Conservation (phyloP, 2,797 vertebrate genomes). For the Chelon auratus region DNA sequence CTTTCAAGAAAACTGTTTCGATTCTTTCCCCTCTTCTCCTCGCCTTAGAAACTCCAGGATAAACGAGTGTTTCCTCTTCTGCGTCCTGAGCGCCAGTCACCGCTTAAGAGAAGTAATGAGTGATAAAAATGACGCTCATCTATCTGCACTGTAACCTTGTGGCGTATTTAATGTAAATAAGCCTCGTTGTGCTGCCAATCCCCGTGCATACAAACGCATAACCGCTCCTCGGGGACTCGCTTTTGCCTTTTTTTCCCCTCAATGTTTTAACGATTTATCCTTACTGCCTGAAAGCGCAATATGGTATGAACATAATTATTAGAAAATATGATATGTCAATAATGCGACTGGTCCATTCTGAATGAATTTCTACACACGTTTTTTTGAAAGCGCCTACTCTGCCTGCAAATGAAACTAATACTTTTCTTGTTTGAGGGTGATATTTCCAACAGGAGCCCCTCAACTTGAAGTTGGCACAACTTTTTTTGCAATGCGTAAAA, state of each 20-base stretch:
- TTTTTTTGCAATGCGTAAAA: conserved; percentile 82
- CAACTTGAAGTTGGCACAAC: conserved; percentile 92
- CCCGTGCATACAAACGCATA: conserved; percentile 89
- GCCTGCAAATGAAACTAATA: conserved; percentile 64
- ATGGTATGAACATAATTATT: conserved; percentile 89
- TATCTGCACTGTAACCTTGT: conserved; percentile 99
- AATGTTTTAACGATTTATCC: conserved; percentile 90
- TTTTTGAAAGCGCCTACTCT: conserved; percentile 46
- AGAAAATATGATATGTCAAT: conserved; percentile 95
- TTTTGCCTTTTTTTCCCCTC: conserved; percentile 81
- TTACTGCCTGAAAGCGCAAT: conserved; percentile 89
- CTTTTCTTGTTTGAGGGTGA: conserved; percentile 79
- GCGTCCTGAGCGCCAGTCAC: conserved; percentile 92
- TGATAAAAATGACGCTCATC: conserved; percentile 98
- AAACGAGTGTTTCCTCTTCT: conserved; percentile 86
- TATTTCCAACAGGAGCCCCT: conserved; percentile 85
- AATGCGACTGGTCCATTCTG: conserved; percentile 80
- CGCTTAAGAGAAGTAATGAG: conserved; percentile 98
- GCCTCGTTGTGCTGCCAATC: conserved; percentile 97
- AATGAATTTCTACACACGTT: conserved; percentile 83
- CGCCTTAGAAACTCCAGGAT: conserved; percentile 90
- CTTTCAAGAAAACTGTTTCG: conserved; percentile 90
- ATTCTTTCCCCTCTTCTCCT: conserved; percentile 82
- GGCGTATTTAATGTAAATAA: conserved; percentile 99
- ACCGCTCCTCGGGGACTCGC: conserved; percentile 89